These are phyloP conservation scores for Nasonia vitripennis DNA, from an alignment of 1,140 invertebrate genomes.

Conservation along the genomic window DNA sequence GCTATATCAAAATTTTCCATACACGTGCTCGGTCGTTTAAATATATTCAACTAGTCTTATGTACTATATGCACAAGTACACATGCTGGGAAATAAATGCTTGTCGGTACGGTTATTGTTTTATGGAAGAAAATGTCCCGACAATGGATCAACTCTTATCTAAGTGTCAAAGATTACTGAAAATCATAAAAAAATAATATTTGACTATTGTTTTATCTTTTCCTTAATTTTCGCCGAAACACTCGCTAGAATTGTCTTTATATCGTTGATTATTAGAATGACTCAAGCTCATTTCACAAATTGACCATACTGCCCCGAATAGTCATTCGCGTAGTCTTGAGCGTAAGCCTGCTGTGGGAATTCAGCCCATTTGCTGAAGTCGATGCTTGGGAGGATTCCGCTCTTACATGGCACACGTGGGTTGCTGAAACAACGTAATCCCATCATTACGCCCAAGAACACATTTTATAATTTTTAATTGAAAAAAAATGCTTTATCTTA, in stretches of 20 bases:
- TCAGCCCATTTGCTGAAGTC: conserved; percentile 93
- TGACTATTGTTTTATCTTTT: no score
- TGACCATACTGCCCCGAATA: conserved; percentile 38
- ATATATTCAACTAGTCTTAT: conserved; percentile 24
- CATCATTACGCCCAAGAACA: background rate
- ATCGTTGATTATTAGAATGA: background rate
- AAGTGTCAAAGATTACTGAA: background rate
- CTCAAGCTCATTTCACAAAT: conserved; percentile 38
- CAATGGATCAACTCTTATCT: background rate
- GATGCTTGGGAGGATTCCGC: conserved; percentile 88
- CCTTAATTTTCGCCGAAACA: background rate
- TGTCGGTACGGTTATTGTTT: conserved; percentile 4
- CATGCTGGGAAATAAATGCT: conserved; percentile 19
- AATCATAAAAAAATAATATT: background rate
- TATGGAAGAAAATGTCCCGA: background rate
- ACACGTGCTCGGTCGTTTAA: conserved; percentile 9
- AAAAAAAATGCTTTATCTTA: conserved; percentile 70
- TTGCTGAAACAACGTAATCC: conserved; percentile 80
- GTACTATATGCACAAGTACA: background rate
- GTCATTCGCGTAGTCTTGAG: conserved; percentile 1
- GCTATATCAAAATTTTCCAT: conserved; percentile 1
- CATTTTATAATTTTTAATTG: background rate
- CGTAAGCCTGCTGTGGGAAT: conserved; percentile 64
- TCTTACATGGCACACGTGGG: conserved; percentile 91
- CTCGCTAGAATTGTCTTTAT: conserved; percentile 12